Evolutionary conservation across 2,797 vertebrate species (phyloP), one percentile per base, ranked within the genome.

Genomic region (Parauchenoglanis ngamensis): DNA sequence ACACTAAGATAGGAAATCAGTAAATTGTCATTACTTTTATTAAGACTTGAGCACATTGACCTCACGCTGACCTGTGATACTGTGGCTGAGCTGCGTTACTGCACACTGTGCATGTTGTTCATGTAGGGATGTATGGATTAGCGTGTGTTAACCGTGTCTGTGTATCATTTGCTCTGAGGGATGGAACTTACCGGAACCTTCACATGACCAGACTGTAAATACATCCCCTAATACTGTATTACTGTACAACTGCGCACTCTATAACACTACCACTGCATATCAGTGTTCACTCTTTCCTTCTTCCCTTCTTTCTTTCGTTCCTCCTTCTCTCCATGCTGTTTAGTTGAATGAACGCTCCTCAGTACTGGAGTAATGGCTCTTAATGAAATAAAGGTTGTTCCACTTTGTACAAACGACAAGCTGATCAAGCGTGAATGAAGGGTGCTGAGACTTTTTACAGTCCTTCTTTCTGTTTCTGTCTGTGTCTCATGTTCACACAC

Each of bases 341-440:
- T 31, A 56, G 7, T 21, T 78, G 15, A 31, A 79, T 56, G n/a
- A 78, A 21, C 3, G 1, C 8, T 79, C 31, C 54, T 59, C 28
- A 13, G 31, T 54, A 31, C 15, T 46, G 15, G 15, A 28, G 12
- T 54, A 78, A 57, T 40, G 54, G 21, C 56, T 11, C 31, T 59
- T 59, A 59, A 79, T 79, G 77, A 57, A 78, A 78, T 31, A 35
- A 57, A 13, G 3, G 49, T 17, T 76, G 75, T 77, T 77, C 49
- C n/a, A 28, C 49, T 19, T 28, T 5, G 7, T 28, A 12, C 10
- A 28, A 78, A 21, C n/a, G 1, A 59, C 31, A 59, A 40, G 31
- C 19, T 57, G 19, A 59, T 59, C 31, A 59, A 59, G 56, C 54
- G 2, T 57, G 57, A 35, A 79, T 79, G 19, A 40, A 76, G 21